Evolutionary conservation across 2,797 vertebrate species (phyloP), one percentile per base, ranked within the genome.

Genomic region (Hemitrygon akajei): DNA sequence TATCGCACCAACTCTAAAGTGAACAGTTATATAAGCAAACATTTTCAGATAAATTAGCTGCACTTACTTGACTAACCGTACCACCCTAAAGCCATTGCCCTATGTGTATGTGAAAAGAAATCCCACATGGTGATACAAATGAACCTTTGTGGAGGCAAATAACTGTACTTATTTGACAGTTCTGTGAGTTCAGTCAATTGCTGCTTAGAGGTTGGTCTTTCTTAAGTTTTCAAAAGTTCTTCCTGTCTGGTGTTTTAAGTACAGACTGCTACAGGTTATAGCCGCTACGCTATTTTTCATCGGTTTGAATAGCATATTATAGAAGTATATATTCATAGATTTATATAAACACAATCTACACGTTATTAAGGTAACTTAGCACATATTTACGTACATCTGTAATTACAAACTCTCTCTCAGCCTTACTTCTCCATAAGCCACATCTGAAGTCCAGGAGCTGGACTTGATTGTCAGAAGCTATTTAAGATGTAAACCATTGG

Each of bases 151-250:
- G 94, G 95, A 94, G 94, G 94, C 22, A 71, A 94, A 94, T 94
- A 94, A 5, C 95, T 95, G 95, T 95, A 95, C 95, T 95, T 96
- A 94, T 96, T 96, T 96, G 96, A 96, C 60, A 94, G 95, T 30
- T 73, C 96, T 95, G 94, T 75, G 16, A 0, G 27, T 94, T 73
- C 89, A 76, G 16, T 58, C 71, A 96, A 96, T 96, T 95, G 96
- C 97, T 97, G 95, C 97, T 92, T 95, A 96, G 97, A 98, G 98
- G 97, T 96, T 96, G 95, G 95, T 95, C 96, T 96, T 96, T 97
- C 96, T 97, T 96, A 97, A 96, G 97, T 97, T 97, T 97, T 97
- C 97, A 96, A 97, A 94, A 95, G 94, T 91, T 96, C 95, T 95
- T 93, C 94, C 95, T 95, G 94, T 89, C 96, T 97, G 96, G 95